These are phyloP conservation scores for Uria aalge DNA, from an alignment of 2,113 vertebrate species.

Conservation along the genomic window DNA sequence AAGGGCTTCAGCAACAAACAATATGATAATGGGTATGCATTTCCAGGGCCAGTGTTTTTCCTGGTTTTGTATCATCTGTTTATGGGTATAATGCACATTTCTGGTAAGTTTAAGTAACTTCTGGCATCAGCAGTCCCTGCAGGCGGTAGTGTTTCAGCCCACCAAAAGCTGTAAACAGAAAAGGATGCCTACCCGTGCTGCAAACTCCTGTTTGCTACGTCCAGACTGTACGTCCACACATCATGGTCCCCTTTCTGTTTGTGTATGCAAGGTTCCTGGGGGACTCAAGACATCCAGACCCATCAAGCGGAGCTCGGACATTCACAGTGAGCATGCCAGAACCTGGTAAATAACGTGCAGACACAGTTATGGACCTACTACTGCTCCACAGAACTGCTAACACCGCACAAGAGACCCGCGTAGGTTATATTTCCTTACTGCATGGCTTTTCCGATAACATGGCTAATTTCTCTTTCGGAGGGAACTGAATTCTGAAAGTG, in stretches of 20 bases:
- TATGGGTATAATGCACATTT: not conserved
- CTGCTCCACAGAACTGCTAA: not conserved
- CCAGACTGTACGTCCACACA: not conserved
- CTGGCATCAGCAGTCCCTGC: not conserved
- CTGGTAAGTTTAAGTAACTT: not conserved
- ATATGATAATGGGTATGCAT: accelerated
- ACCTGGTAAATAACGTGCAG: accelerated
- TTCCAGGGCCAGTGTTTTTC: not conserved
- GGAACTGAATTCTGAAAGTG: not conserved
- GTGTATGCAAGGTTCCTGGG: not conserved
- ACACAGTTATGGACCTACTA: not conserved
- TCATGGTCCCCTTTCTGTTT: not conserved
- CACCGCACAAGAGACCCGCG: accelerated
- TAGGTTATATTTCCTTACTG: not conserved
- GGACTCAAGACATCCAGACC: accelerated
- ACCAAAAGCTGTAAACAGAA: not conserved
- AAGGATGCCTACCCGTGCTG: not conserved
- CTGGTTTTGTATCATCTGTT: not conserved
- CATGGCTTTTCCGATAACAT: not conserved
- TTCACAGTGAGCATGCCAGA: accelerated
- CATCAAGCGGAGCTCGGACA: accelerated
- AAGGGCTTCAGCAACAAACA: not conserved
- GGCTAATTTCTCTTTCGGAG: not conserved
- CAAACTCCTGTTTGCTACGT: accelerated
- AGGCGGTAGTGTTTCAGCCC: not conserved